These are phyloP conservation scores for Ectobius pallidus DNA, from an alignment of 2,888 invertebrate species.

Conservation along the genomic window DNA sequence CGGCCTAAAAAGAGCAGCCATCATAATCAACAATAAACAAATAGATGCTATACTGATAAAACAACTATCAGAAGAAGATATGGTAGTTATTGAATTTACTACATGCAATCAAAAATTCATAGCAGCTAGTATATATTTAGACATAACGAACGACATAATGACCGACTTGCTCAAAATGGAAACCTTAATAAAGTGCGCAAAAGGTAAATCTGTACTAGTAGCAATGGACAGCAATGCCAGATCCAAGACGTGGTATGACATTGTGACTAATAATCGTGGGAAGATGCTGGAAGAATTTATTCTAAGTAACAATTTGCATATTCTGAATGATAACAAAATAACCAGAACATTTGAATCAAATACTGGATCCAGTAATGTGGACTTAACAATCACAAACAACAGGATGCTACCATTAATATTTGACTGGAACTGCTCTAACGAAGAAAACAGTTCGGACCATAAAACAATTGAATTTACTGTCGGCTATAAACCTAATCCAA, in stretches of 20 bases:
- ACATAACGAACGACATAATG: too few species aligned
- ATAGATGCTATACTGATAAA: not conserved
- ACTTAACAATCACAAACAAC: not conserved
- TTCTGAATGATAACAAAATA: not conserved
- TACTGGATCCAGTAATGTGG: not conserved
- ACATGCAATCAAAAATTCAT: too few species aligned
- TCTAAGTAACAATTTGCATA: not conserved
- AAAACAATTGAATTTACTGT: too few species aligned
- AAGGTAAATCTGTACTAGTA: not conserved
- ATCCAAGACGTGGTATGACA: not conserved
- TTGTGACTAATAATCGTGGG: not conserved
- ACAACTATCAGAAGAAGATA: not conserved
- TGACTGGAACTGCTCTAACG: too few species aligned
- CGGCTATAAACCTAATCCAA: too few species aligned
- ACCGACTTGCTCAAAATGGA: too few species aligned
- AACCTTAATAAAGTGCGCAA: too few species aligned
- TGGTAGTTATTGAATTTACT: too few species aligned
- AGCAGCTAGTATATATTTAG: too few species aligned
- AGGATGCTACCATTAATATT: too few species aligned
- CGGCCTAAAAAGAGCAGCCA: not conserved
- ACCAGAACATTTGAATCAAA: not conserved
- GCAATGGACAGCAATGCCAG: not conserved
- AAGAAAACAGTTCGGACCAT: not conserved
- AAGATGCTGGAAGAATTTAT: not conserved
- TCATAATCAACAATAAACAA: not conserved